Conservation (phyloP, 2,888 invertebrate genomes). For the Mycalesis mineus region DNA sequence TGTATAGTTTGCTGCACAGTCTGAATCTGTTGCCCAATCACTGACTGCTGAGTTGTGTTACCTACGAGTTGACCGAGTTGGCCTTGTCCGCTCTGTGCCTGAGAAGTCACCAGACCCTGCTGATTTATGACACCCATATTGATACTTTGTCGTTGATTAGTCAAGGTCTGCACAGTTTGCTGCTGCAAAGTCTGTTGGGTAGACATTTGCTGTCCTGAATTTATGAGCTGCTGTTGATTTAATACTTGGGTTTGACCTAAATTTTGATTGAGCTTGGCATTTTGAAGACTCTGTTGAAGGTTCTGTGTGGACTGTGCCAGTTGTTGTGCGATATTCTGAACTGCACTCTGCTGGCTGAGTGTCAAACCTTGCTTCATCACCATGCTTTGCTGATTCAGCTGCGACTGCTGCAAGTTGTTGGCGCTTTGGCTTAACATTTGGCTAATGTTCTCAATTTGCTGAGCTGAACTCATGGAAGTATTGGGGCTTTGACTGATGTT, state of each 20-base stretch:
- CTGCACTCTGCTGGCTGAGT: constrained; percentile 66
- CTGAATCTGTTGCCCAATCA: constrained; percentile 72
- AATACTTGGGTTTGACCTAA: constrained; percentile 65
- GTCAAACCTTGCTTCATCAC: constrained; percentile 67
- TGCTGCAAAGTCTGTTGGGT: constrained; percentile 66
- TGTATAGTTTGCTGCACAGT: constrained; percentile 69
- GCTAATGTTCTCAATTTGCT: constrained; percentile 80
- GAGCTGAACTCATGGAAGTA: constrained; percentile 77
- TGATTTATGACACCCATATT: constrained; percentile 69
- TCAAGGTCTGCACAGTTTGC: constrained; percentile 64
- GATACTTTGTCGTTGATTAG: constrained; percentile 66
- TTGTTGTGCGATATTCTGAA: constrained; percentile 70
- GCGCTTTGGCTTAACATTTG: constrained; percentile 77
- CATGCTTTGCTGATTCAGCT: constrained; percentile 64
- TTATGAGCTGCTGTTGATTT: constrained; percentile 67
- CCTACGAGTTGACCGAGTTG: constrained; percentile 70
- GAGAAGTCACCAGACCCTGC: constrained; percentile 60
- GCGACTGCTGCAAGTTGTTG: constrained; percentile 67
- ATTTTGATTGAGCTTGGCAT: constrained; percentile 68
- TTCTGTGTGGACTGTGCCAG: constrained; percentile 66
- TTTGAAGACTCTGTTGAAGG: constrained; percentile 63
- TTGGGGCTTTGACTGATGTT: constrained; percentile 55
- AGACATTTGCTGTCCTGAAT: constrained; percentile 53
- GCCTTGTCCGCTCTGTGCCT: constrained; percentile 55
- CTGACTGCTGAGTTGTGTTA: constrained; percentile 57